These are phyloP conservation scores for Thymelicus acteon DNA, from an alignment of 2,888 invertebrate genomes.

Conservation along the genomic window DNA sequence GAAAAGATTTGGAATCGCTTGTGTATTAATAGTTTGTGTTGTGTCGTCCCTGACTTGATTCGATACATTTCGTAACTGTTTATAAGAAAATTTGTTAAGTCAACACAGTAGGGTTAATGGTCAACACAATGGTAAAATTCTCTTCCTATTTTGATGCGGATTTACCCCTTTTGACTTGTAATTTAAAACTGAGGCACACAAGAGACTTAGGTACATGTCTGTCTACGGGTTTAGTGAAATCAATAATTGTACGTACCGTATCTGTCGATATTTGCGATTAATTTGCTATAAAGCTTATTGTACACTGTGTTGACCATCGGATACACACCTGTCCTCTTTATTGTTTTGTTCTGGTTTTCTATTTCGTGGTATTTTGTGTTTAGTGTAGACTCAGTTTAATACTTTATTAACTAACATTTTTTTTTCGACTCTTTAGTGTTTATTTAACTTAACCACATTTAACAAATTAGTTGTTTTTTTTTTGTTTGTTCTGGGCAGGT, in stretches of 20 bases:
- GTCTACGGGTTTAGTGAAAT: conserved; percentile 23
- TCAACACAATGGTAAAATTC: not conserved
- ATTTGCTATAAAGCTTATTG: conserved; percentile 20
- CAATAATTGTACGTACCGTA: not conserved
- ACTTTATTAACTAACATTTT: conserved; percentile 70
- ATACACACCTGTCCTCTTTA: conserved; percentile 59
- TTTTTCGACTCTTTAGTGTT: conserved; percentile 63
- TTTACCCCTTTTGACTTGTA: conserved; percentile 11
- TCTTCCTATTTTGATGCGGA: conserved; percentile 1
- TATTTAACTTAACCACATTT: conserved; percentile 68
- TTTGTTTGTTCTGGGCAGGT: conserved; percentile 82
- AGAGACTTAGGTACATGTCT: conserved; percentile 13
- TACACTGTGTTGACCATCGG: conserved; percentile 43
- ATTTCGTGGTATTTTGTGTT: conserved; percentile 71
- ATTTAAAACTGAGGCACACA: conserved; percentile 20
- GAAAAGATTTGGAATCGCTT: conserved; percentile 37
- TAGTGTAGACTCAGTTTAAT: conserved; percentile 75
- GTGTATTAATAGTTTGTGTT: conserved; percentile 65
- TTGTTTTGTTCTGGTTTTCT: conserved; percentile 64
- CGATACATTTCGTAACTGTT: conserved; percentile 28
- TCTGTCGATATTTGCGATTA: conserved; percentile 11
- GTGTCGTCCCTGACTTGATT: conserved; percentile 66
- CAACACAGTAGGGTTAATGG: conserved; percentile 30
- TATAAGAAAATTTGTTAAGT: conserved; percentile 26
- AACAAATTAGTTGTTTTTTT: conserved; percentile 64